Evolutionary conservation across 2,113 vertebrate species (phyloP).

Genomic region (Atherinomorus stipes): DNA sequence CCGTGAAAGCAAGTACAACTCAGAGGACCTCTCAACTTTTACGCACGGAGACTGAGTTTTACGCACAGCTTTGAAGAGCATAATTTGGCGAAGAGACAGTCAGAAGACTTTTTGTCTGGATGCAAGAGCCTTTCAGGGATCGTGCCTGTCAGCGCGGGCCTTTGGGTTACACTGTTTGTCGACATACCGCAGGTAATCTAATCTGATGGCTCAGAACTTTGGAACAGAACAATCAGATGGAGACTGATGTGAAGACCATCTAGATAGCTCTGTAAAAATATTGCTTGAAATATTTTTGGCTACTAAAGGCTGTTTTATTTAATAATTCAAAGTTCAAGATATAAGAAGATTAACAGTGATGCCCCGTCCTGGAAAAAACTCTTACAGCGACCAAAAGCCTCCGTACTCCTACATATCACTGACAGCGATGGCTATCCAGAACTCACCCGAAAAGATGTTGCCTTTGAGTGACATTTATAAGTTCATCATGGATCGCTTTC

Average conservation of each 20-base stretch:
- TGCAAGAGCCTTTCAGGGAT: conserved; percentile 40
- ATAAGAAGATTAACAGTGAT: conserved; percentile 60
- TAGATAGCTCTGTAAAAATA: conserved; percentile 18
- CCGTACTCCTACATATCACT: conserved; percentile 97
- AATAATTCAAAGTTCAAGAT: conserved; percentile 22
- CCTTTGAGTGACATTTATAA: conserved; percentile 95
- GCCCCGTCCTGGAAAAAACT: conserved; percentile 97
- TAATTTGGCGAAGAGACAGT: conserved; percentile 5
- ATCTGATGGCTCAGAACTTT: conserved; percentile 63
- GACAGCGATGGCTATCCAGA: conserved; percentile 98
- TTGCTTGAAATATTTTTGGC: neutral
- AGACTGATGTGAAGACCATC: conserved; percentile 50
- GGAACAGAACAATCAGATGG: conserved; percentile 58
- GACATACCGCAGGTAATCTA: conserved; percentile 8
- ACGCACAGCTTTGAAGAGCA: conserved; percentile 50
- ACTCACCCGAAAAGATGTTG: conserved; percentile 94
- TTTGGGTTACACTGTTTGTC: neutral
- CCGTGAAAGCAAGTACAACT: conserved; percentile 11
- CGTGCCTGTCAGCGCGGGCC: conserved; percentile 43
- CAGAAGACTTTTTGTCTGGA: conserved; percentile 33
- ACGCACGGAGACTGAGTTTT: conserved; percentile 66
- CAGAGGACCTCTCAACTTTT: conserved; percentile 65
- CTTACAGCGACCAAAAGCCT: conserved; percentile 97
- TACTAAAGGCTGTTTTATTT: conserved; percentile 22
- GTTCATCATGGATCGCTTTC: conserved; percentile 96